Conservation (phyloP, 2,888 invertebrate species). For the Chorisops tibialis region DNA sequence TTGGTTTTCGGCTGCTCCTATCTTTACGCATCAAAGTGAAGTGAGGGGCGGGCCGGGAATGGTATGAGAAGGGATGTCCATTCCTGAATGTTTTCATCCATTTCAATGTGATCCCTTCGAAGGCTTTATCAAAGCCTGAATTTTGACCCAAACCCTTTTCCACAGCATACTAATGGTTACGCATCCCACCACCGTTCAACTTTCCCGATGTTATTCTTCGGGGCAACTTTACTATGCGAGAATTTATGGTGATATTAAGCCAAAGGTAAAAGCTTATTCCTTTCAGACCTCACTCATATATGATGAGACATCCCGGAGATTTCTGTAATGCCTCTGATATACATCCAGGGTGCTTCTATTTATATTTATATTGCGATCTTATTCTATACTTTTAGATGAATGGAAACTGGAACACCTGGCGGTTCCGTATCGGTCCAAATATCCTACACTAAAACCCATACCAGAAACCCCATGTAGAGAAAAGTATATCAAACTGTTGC, state of each 20-base stretch:
- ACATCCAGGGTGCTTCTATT: not conserved
- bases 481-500: slow-evolving; percentile 1
- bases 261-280: slow-evolving; percentile 8
- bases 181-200: not conserved
- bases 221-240: slow-evolving; percentile 4
- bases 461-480: not conserved
- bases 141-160: not conserved
- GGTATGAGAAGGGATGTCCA: not conserved
- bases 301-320: slow-evolving; percentile 11
- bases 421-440: not conserved
- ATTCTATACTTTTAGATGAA: not conserved
- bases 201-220: not conserved
- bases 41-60: too few relatives aligned
- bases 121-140: not conserved
- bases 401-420: slow-evolving; percentile 2
- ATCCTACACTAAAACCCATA: not conserved
- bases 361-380: too few relatives aligned
- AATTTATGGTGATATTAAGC: not conserved
- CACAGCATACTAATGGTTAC: not conserved
- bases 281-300: not conserved
- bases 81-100: not conserved
- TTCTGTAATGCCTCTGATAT: slow-evolving; percentile 8
- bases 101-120: slow-evolving; percentile 2
- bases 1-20: too few relatives aligned
- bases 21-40: too few relatives aligned